phyloP scores from a whole-genome alignment of 1,140 invertebrate genomes.

The Cydia pomonella region DNA sequence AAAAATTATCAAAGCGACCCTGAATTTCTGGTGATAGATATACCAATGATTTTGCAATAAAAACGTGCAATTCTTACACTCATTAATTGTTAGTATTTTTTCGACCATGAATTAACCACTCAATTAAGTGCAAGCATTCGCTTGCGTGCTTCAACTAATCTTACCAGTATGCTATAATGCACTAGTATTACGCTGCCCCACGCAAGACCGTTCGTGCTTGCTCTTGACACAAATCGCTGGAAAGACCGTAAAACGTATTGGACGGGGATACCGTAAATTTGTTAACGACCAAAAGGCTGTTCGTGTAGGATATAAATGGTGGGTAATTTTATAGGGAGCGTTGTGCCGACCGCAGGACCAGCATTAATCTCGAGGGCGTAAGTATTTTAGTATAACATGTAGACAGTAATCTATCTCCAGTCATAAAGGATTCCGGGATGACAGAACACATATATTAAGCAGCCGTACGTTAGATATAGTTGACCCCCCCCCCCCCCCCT shows the following conservation, averaged over 20 bases:
- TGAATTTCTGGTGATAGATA: neutral
- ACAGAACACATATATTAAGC: neutral
- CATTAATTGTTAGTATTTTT: neutral
- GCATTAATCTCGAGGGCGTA: conserved; percentile 40
- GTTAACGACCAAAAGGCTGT: conserved; percentile 34
- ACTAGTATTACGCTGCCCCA: conserved; percentile 30
- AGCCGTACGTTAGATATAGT: no score
- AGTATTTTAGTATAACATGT: conserved; percentile 1
- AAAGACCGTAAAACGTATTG: conserved; percentile 15
- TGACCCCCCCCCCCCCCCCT: no score
- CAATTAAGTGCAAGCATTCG: conserved; percentile 15
- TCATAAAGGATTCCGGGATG: no score
- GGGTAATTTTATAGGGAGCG: conserved; percentile 39
- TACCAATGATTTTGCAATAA: neutral
- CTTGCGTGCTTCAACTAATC: conserved; percentile 26
- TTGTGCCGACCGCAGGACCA: conserved; percentile 35
- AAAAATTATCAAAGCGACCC: no score
- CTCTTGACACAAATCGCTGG: conserved; percentile 36
- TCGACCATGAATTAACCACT: conserved; percentile 22
- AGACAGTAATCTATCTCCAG: neutral
- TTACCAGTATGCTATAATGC: conserved; percentile 26
- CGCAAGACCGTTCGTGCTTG: conserved; percentile 24
- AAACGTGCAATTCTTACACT: neutral
- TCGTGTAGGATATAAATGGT: conserved; percentile 38
- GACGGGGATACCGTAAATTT: conserved; percentile 34